Conservation (phyloP, 2,797 vertebrate genomes). For the Myotis pilosus region DNA sequence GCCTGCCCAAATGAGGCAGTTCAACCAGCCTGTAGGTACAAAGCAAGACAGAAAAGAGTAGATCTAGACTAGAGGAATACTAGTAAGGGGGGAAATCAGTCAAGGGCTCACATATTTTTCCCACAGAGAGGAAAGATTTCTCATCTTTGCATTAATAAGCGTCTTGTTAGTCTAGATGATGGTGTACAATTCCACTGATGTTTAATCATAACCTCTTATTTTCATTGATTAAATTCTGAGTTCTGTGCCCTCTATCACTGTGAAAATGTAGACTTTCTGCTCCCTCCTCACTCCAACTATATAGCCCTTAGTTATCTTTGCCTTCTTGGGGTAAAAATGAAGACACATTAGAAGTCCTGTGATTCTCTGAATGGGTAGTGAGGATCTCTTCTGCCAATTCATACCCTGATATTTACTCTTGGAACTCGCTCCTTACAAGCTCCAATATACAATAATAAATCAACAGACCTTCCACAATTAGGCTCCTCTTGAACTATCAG, state of each 20-base stretch:
- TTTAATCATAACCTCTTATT: not conserved
- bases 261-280: not conserved
- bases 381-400: not conserved
- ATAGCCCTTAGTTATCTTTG: not conserved
- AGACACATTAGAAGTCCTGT: not conserved
- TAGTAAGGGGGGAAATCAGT: not conserved
- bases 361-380: not conserved
- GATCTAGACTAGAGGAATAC: not conserved
- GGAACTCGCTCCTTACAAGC: not conserved
- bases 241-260: not conserved
- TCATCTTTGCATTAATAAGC: not conserved
- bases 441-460: not conserved
- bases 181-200: not conserved
- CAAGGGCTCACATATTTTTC: not conserved
- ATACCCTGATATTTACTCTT: not conserved
- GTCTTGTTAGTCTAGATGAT: not conserved
- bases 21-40: not conserved
- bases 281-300: not conserved
- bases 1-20: not conserved
- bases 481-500: not conserved
- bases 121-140: not conserved
- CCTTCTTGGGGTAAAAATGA: not conserved
- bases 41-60: not conserved
- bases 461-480: not conserved
- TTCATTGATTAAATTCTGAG: not conserved